phyloP scores from a whole-genome alignment of 1,140 invertebrate genomes.

The Heterodera schachtii region DNA sequence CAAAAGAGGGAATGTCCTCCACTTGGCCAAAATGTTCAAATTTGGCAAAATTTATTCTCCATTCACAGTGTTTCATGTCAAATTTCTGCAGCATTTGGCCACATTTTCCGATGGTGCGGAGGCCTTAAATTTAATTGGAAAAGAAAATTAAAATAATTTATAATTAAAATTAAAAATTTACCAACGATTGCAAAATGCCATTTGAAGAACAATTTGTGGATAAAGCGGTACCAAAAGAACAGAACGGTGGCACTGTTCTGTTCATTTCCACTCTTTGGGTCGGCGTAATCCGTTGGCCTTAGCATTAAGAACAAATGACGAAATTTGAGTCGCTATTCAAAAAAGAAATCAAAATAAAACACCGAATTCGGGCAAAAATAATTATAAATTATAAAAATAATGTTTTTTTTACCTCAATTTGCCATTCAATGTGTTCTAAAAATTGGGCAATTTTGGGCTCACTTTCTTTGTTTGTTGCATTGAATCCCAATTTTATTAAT shows the following conservation, averaged over 20 bases:
- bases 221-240: conserved; percentile 4
- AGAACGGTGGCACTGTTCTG: conserved; percentile 1
- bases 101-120: background rate
- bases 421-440: background rate
- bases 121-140: background rate
- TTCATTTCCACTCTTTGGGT: background rate
- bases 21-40: conserved; percentile 16
- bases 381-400: background rate
- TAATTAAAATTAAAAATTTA: background rate
- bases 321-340: conserved; percentile 4
- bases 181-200: conserved; percentile 19
- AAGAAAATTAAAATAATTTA: background rate
- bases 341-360: background rate
- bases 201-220: conserved; percentile 11
- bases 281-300: background rate
- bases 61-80: conserved; percentile 11
- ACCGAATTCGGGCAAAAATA: too few species aligned
- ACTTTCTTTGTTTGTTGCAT: background rate
- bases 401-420: background rate
- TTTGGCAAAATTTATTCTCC: conserved; percentile 13
- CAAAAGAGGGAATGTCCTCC: conserved; percentile 9
- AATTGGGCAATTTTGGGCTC: background rate
- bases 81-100: conserved; percentile 13
- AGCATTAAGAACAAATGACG: conserved; percentile 12
- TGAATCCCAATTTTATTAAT: background rate